A percentile compares a stretch with the other conserved stretches of the same genome.
These are phyloP conservation scores for Mus caroli DNA, from an alignment of 2,797 vertebrate genomes.

Conservation along the genomic window DNA sequence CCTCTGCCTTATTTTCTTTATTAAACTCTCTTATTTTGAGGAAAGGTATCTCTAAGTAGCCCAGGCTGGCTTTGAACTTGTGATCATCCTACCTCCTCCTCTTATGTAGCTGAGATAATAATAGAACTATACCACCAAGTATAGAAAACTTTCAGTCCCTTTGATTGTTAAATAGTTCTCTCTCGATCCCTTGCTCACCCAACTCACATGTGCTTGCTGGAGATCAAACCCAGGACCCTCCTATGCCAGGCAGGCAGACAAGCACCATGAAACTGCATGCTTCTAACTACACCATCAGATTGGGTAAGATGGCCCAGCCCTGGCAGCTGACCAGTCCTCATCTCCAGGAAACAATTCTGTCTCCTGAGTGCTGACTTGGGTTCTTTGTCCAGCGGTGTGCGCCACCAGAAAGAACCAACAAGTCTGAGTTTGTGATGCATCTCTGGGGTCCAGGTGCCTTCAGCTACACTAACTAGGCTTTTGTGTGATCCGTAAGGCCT, in stretches of 20 bases:
- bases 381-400: rapidly evolving
- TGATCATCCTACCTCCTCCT: neutral
- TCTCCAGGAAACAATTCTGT: neutral
- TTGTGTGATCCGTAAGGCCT: neutral
- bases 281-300: rapidly evolving
- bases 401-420: neutral
- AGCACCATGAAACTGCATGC: neutral
- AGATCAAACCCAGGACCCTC: neutral
- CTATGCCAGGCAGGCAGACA: neutral
- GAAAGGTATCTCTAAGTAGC: neutral
- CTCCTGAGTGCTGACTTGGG: neutral
- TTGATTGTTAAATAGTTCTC: neutral
- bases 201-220: neutral
- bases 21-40: neutral
- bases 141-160: neutral
- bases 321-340: neutral
- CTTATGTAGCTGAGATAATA: neutral
- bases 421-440: no score
- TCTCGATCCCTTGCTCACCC: neutral
- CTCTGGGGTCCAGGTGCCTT: neutral
- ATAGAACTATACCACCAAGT: neutral
- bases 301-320: neutral
- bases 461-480: neutral
- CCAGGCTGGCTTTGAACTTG: neutral
- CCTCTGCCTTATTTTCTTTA: neutral